Percentiles rank a stretch among this genome's conserved stretches.
These are phyloP conservation scores for Cromileptes altivelis DNA, from an alignment of 2,113 vertebrate species.

Conservation along the genomic window DNA sequence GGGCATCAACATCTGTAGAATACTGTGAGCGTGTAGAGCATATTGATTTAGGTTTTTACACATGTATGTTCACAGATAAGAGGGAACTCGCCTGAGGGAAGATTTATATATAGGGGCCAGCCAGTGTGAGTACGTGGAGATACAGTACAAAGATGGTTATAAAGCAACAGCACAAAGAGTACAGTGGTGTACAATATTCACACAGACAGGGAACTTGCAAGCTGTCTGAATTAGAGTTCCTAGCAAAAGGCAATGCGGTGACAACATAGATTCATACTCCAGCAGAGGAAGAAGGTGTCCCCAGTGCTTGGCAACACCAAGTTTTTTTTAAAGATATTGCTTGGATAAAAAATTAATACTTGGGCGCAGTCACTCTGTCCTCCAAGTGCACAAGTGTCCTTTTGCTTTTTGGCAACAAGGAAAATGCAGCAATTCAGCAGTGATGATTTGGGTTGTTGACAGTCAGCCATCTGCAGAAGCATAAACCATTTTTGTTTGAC, in stretches of 20 bases:
- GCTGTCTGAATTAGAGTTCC: conserved; percentile 14
- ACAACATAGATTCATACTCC: conserved; percentile 22
- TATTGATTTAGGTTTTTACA: no score
- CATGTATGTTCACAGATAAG: no score
- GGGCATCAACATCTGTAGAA: no score
- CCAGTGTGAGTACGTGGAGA: no score
- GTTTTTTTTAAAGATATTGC: conserved; percentile 22
- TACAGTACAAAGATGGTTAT: no score
- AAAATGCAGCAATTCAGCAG: not conserved
- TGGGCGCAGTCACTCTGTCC: conserved; percentile 10
- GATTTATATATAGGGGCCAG: no score
- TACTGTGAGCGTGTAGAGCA: no score
- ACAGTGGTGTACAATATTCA: no score
- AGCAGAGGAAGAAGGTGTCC: conserved; percentile 16
- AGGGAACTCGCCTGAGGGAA: no score
- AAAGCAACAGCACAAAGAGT: no score
- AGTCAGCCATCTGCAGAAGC: conserved; percentile 8
- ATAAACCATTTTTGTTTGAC: conserved; percentile 17
- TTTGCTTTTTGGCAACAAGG: conserved; percentile 37
- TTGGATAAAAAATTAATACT: conserved; percentile 8
- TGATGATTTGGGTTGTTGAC: not conserved
- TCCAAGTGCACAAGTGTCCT: conserved; percentile 11
- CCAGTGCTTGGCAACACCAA: conserved; percentile 12
- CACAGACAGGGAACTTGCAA: no score
- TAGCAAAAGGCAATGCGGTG: conserved; percentile 14